Conservation (phyloP, 2,113 vertebrate genomes). For the human (Homo sapiens) region DNA sequence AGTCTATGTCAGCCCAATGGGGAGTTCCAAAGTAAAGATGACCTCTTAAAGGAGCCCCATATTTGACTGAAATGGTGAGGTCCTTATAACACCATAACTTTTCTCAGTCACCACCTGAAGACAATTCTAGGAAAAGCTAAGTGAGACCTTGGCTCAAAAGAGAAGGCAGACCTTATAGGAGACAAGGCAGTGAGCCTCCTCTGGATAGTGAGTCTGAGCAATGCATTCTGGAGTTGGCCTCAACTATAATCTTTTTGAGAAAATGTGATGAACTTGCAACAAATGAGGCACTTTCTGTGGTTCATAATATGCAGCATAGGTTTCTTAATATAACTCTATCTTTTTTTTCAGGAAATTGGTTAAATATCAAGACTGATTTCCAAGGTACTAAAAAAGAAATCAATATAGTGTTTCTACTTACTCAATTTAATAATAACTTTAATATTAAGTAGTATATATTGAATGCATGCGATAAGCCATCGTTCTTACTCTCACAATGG, state of each 20-base stretch:
- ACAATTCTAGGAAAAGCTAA: neutral
- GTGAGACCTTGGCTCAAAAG: neutral
- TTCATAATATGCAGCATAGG: too few species aligned
- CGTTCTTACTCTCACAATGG: neutral
- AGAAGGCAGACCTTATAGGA: neutral
- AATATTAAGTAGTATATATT: neutral
- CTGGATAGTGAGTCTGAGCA: neutral
- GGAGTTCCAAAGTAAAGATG: neutral
- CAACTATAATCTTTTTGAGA: neutral
- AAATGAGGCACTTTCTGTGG: neutral
- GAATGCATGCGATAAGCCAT: neutral
- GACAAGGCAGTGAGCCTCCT: neutral
- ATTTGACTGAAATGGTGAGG: neutral
- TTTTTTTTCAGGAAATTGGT: neutral
- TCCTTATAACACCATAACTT: too few species aligned
- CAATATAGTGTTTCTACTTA: neutral
- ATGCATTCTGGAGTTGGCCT: neutral
- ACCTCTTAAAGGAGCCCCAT: neutral
- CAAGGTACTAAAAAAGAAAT: neutral
- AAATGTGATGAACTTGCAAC: neutral
- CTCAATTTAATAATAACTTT: neutral
- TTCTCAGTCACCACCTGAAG: neutral
- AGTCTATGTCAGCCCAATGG: neutral
- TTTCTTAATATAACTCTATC: neutral
- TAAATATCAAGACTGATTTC: neutral